Evolutionary conservation across 2,797 vertebrate species (phyloP), one percentile per base, ranked within the genome.

Genomic region (Passerculus sandwichensis): DNA sequence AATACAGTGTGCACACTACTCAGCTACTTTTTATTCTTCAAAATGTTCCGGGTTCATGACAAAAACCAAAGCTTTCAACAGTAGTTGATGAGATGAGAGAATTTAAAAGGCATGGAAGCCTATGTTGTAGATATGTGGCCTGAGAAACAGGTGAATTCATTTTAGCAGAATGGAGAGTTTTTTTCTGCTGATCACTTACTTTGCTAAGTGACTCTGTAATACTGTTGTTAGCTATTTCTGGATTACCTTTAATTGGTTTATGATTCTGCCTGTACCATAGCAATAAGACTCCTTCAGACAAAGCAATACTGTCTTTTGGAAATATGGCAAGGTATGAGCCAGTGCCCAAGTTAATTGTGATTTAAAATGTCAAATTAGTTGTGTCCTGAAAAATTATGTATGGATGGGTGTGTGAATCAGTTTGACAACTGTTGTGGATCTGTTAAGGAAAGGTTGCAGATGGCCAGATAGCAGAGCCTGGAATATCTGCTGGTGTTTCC

Each of bases 101-200:
- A 64, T 77, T 61, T 32, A 25, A 81, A 85, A 80, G 61, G 20
- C 29, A 17, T 14, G 42, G 13, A 30, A 85, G 15, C 40, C 14
- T 66, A 0, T 61, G 8, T 72, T 92, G 36, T 48, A 42, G 60
- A 14, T 53, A 13, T 0, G 0, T 77, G 29, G 22, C 47, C 47
- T 15, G 20, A 85, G 50, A 88, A 92, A 70, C 12, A 9, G 9
- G 53, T 56, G 29, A 62, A 59, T 81, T 74, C 1, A 38, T 82
- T 92, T 66, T 60, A 47, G 45, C 25, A 64, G 42, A 73, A 60
- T 38, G 3, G 3, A 13, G 5, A 0, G 0, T 23, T 69, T 66
- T 61, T 57, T 73, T 5, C 19, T 72, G 12, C 23, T 71, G n/a
- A 11, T 8, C 21, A 38, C 30, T 71, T 34, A 26, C 8, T 65